Percentiles rank a stretch among this genome's conserved stretches.
Evolutionary conservation across 2,797 vertebrate genomes (phyloP).

Genomic region (Bryconaethiops microstoma): DNA sequence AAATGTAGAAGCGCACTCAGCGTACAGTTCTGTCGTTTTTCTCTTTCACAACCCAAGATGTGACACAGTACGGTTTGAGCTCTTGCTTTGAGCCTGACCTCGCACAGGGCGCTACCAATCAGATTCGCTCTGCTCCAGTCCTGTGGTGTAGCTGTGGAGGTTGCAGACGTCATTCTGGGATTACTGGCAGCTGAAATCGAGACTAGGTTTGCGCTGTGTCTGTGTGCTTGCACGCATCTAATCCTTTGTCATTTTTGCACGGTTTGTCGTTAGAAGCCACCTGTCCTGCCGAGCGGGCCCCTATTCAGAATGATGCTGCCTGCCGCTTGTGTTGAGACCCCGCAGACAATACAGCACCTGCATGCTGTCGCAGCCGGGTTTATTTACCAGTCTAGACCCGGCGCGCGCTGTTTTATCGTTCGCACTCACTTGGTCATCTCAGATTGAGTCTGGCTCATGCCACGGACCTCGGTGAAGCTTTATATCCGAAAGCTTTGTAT

Average conservation of each 20-base stretch:
- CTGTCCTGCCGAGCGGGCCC: background rate
- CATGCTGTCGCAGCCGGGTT: background rate
- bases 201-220: background rate
- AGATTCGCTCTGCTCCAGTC: background rate
- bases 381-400: constrained; percentile 20
- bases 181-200: too few relatives aligned
- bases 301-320: constrained; percentile 6
- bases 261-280: background rate
- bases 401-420: background rate
- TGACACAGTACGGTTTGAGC: background rate
- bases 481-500: too few relatives aligned
- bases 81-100: background rate
- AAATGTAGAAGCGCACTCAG: background rate
- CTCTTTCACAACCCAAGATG: background rate
- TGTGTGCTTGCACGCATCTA: background rate
- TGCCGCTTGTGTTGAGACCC: background rate
- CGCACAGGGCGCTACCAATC: background rate
- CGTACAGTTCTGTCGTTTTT: background rate
- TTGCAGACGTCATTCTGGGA: background rate
- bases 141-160: background rate
- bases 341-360: constrained; percentile 16
- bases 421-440: background rate
- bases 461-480: background rate
- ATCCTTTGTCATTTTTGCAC: constrained; percentile 16
- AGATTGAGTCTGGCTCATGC: background rate